Conservation (phyloP, 2,888 invertebrate species). For the Acanthoscelides obtectus region DNA sequence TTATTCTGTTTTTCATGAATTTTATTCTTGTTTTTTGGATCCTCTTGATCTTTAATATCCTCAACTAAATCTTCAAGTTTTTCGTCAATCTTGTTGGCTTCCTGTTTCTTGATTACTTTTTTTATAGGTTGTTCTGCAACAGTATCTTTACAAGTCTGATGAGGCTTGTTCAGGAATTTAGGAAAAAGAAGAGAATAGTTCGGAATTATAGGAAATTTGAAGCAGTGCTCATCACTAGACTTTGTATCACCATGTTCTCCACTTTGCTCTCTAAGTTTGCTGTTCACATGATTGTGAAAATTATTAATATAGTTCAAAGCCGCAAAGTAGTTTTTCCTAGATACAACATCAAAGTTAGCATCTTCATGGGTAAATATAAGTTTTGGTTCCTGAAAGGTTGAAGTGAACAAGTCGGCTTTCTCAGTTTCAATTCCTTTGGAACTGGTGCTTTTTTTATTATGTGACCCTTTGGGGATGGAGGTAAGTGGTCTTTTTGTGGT, state of each 20-base stretch:
- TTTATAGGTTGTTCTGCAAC: neutral
- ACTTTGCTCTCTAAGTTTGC: slow-evolving; percentile 9
- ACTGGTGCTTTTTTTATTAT: neutral
- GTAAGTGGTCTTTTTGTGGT: neutral
- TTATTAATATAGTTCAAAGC: slow-evolving; percentile 22
- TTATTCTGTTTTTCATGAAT: too few species aligned
- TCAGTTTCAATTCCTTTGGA: neutral
- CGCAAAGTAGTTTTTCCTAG: slow-evolving; percentile 7
- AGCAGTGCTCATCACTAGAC: slow-evolving; percentile 5
- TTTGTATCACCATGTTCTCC: slow-evolving; percentile 5
- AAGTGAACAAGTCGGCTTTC: neutral
- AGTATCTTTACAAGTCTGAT: neutral
- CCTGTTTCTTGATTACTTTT: neutral
- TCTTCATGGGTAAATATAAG: slow-evolving; percentile 4
- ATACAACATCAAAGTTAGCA: slow-evolving; percentile 12
- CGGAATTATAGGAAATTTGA: slow-evolving; percentile 21
- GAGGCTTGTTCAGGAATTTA: neutral
- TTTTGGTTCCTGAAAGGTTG: neutral
- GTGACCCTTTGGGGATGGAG: neutral
- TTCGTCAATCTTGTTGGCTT: neutral
- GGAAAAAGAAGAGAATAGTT: slow-evolving; percentile 15
- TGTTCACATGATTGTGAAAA: slow-evolving; percentile 20
- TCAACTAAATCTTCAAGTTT: neutral
- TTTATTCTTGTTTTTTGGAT: neutral
- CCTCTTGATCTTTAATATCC: neutral